Evolutionary conservation across 2,113 vertebrate genomes (phyloP).

Genomic region (Caranx ignobilis): DNA sequence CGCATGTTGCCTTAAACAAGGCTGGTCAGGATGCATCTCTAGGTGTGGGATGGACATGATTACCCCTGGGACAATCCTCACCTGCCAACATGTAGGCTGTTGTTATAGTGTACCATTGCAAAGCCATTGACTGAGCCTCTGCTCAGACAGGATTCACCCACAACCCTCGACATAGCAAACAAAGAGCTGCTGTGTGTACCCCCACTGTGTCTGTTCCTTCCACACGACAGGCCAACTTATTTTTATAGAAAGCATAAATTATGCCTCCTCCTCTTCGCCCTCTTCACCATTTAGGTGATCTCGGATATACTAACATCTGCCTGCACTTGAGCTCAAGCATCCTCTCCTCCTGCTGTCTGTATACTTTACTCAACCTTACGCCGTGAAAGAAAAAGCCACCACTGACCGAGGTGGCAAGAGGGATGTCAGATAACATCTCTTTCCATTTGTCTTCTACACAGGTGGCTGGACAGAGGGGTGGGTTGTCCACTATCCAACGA

Average conservation of each 20-base stretch:
- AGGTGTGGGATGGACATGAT: conserved; percentile 59
- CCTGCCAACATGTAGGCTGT: conserved; percentile 67
- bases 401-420: conserved; percentile 14
- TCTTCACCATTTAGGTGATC: conserved; percentile 32
- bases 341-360: conserved; percentile 5
- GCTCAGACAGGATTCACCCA: conserved; percentile 57
- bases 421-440: conserved; percentile 17
- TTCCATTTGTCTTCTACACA: conserved; percentile 14
- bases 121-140: conserved; percentile 61
- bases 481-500: conserved; percentile 35
- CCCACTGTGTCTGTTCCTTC: conserved; percentile 25
- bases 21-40: conserved; percentile 50
- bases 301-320: conserved; percentile 19
- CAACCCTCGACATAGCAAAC: conserved; percentile 50
- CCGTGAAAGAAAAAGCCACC: conserved; percentile 23
- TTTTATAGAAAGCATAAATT: conserved; percentile 14
- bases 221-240: conserved; percentile 40
- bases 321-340: conserved; percentile 8
- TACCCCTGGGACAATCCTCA: conserved; percentile 60
- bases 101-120: conserved; percentile 59
- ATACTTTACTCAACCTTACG: conserved; percentile 6
- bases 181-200: conserved; percentile 50
- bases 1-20: conserved; percentile 38
- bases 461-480: neutral
- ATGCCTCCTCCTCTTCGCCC: conserved; percentile 12